Evolutionary conservation across 2,113 vertebrate genomes (phyloP).

Genomic region (Poeciliopsis prolifica): DNA sequence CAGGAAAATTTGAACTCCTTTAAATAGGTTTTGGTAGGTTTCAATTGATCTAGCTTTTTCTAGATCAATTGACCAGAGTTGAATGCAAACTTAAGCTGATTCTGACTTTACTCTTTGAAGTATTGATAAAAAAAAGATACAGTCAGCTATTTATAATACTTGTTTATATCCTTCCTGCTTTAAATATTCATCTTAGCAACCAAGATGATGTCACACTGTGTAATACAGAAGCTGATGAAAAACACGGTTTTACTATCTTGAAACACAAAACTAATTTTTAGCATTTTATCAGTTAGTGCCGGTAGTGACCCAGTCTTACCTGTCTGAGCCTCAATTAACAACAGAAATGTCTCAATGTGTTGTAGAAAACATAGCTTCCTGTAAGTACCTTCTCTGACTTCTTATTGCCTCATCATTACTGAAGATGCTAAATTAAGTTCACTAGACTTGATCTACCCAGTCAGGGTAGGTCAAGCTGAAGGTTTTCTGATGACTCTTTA

Average conservation of each 20-base stretch:
- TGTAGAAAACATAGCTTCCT: background rate
- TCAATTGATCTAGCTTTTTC: too few species aligned
- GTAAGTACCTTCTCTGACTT: background rate
- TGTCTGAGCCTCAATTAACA: background rate
- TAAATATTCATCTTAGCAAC: background rate
- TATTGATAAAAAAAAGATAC: background rate
- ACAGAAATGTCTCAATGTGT: background rate
- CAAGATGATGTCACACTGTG: too few species aligned
- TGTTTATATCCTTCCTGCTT: background rate
- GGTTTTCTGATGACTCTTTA: background rate
- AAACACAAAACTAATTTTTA: background rate
- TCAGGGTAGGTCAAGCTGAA: background rate
- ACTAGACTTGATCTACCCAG: background rate
- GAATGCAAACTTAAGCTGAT: background rate
- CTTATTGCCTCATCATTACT: background rate
- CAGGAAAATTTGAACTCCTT: background rate
- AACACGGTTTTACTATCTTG: background rate
- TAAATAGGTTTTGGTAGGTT: too few species aligned
- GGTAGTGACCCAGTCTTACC: background rate
- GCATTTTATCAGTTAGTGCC: background rate
- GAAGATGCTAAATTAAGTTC: background rate
- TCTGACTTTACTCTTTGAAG: background rate
- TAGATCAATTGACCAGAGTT: too few species aligned
- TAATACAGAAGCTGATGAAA: too few species aligned
- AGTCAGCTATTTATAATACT: background rate